A percentile compares a stretch with the other conserved stretches of the same genome.
Conservation (phyloP, 2,888 invertebrate genomes). For the Rapana venosa region DNA sequence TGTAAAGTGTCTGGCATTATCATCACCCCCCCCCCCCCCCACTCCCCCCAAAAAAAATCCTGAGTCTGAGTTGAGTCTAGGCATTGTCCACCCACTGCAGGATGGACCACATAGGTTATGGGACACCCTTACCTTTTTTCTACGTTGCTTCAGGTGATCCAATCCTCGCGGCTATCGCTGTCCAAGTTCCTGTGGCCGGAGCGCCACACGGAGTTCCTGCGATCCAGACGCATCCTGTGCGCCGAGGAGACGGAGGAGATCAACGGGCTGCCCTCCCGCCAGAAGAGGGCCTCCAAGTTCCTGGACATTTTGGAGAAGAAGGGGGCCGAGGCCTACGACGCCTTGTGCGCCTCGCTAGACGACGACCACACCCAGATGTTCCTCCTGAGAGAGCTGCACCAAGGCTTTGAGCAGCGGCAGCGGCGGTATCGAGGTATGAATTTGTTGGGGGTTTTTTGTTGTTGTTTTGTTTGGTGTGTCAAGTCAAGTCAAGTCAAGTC, state of each 20-base stretch:
- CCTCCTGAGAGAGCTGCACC: conserved; percentile 12
- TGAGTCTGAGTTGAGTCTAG: too few relatives aligned
- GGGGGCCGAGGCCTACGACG: conserved; percentile 44
- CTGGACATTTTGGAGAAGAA: conserved; percentile 47
- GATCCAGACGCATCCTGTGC: conserved; percentile 43
- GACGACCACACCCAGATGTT: conserved; percentile 35
- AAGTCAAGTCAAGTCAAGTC: neutral
- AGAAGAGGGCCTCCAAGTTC: conserved; percentile 44
- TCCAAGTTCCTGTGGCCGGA: conserved; percentile 40
- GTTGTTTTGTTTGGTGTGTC: neutral
- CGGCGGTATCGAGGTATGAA: conserved; percentile 23
- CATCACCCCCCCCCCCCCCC: too few relatives aligned
- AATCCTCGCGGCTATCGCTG: conserved; percentile 36
- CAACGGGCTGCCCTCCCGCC: conserved; percentile 18
- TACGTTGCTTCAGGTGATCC: neutral
- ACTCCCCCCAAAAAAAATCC: too few relatives aligned
- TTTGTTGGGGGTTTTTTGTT: too few relatives aligned
- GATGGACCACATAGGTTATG: too few relatives aligned
- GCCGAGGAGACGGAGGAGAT: conserved; percentile 50
- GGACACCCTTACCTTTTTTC: too few relatives aligned
- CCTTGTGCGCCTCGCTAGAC: conserved; percentile 33
- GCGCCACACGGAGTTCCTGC: conserved; percentile 48
- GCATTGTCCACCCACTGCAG: too few relatives aligned
- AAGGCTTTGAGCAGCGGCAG: conserved; percentile 31
- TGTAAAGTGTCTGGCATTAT: too few relatives aligned